Conservation (phyloP, 2,888 invertebrate species). For the Julus scanicus region DNA sequence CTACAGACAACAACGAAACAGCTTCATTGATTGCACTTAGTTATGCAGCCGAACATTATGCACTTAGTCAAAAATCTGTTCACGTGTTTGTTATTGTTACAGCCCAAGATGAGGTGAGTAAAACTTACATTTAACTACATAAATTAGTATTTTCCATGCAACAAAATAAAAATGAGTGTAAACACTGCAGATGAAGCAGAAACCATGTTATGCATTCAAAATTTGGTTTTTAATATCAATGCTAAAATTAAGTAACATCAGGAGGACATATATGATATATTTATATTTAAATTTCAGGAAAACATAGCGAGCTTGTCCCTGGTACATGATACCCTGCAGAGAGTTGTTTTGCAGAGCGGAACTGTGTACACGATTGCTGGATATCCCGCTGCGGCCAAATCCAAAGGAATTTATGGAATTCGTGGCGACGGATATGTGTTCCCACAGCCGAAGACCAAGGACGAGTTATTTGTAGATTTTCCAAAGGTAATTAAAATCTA, state of each 20-base stretch:
- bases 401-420: slow-evolving; percentile 44
- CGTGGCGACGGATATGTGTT: slow-evolving; percentile 48
- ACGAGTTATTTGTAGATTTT: slow-evolving; percentile 11
- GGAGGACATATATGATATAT: neutral
- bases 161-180: too few species aligned
- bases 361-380: slow-evolving; percentile 41
- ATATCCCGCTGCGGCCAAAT: neutral
- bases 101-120: slow-evolving; percentile 29
- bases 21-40: neutral
- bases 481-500: neutral
- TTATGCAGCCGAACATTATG: slow-evolving; percentile 41
- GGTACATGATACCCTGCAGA: neutral
- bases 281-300: neutral
- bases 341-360: neutral
- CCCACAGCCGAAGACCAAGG: slow-evolving; percentile 37
- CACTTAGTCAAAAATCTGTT: neutral
- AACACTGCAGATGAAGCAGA: neutral
- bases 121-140: neutral
- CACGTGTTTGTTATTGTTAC: slow-evolving; percentile 41
- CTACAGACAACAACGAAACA: neutral
- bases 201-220: neutral
- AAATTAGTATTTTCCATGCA: neutral
- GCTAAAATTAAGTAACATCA: too few species aligned
- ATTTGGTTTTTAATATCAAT: neutral
- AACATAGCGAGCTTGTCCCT: neutral